Evolutionary conservation across 2,888 invertebrate species (phyloP), one percentile per base, ranked within the genome.

Genomic region (Dioctria rufipes): DNA sequence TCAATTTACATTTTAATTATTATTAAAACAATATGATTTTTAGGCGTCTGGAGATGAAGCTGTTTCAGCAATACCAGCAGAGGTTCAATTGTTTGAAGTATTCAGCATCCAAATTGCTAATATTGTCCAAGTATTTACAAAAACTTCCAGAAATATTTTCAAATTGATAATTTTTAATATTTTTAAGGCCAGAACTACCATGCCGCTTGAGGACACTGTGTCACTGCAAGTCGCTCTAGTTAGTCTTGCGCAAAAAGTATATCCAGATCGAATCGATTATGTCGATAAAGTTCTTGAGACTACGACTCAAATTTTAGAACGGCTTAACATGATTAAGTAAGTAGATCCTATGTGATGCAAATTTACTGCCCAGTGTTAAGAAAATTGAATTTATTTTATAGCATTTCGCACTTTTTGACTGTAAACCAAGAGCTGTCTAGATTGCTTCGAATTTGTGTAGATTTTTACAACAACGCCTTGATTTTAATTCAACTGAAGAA

Each of bases 81-180:
- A 98, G 85, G 96, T 98, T 13, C 95, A 98, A 87, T 91, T 99
- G 5, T 99, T 99, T 89, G 98, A 99, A 87, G 98, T 99, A 54
- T 99, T 99, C 89, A 98, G 98, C 2, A 95, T 97, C 85, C 99
- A 99, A 90, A 97, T 99, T 3, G 96, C 98, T 0, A 95, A 95
- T 81, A 98, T 99, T 84, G 97, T 98, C 82, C 95, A 96, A 92
- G 95, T 94, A 86, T 69, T 82, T 71, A 54, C 25, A 25, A 25
- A 25, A 25, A 51, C 11, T 51, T 11, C 6, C 51, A 51, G 51
- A 25, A 25, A 25, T 25, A 25, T 25, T 25, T 25, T 25, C 25
- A 25, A 25, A 25, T 25, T 25, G 25, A 25, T 2, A 51, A 49
- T 37, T 9, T 39, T 46, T 54, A 13, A 11, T 13, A 51, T 83